Evolutionary conservation across 2,113 vertebrate species (phyloP).

Genomic region (Jacana jacana): DNA sequence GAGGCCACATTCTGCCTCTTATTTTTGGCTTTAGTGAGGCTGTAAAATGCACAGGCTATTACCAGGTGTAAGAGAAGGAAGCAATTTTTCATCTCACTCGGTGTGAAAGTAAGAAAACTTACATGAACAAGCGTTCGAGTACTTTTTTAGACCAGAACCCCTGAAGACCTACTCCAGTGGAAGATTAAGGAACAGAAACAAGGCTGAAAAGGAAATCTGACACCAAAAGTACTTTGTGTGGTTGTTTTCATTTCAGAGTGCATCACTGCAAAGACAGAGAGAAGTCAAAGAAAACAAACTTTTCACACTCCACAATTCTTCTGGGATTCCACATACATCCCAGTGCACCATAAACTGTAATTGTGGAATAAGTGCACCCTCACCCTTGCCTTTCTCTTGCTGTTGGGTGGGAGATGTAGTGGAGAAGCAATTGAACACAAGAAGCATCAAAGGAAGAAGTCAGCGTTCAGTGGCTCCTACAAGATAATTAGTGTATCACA

Average conservation of each 20-base stretch:
- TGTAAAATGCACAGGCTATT: neutral
- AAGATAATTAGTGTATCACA: neutral
- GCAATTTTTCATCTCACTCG: neutral
- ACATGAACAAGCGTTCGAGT: neutral
- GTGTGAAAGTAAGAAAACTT: neutral
- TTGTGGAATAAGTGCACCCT: neutral
- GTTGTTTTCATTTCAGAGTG: neutral
- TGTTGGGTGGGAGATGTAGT: neutral
- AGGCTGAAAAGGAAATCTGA: neutral
- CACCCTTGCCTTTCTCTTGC: neutral
- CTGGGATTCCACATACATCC: neutral
- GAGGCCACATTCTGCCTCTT: neutral
- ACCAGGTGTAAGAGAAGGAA: neutral
- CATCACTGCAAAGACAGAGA: neutral
- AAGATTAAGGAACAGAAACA: neutral
- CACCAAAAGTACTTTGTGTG: neutral
- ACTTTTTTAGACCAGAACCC: neutral
- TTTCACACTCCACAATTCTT: neutral
- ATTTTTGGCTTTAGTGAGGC: neutral
- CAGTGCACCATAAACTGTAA: neutral
- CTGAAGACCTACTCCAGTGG: neutral
- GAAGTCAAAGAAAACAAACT: neutral
- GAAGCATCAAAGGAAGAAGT: slow-evolving; percentile 3
- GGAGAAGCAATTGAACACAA: neutral
- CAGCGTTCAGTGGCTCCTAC: neutral